These are phyloP conservation scores for Parasteatoda tepidariorum DNA, from an alignment of 1,140 invertebrate genomes.

Conservation along the genomic window DNA sequence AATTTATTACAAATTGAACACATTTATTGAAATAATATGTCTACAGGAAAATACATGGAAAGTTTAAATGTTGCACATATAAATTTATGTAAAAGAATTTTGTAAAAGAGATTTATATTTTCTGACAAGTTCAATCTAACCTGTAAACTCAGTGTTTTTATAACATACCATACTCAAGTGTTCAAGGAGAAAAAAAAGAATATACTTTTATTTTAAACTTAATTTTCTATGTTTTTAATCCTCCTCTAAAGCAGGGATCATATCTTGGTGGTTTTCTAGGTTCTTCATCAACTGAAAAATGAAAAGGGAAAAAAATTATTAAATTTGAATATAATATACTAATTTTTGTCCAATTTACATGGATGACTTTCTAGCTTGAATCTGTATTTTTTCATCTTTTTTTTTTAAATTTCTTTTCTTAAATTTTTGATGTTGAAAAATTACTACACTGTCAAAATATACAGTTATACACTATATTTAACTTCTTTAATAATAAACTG, in stretches of 20 bases:
- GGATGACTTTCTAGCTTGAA: too few relatives aligned
- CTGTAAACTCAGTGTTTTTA: background rate
- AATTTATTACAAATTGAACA: too few relatives aligned
- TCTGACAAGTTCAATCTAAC: background rate
- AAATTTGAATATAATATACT: too few relatives aligned
- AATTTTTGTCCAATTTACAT: too few relatives aligned
- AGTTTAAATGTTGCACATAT: background rate
- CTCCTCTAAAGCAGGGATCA: conserved; percentile 49
- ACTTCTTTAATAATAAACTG: too few relatives aligned
- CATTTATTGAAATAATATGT: too few relatives aligned
- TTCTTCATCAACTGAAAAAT: conserved; percentile 9
- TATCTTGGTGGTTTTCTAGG: conserved; percentile 15
- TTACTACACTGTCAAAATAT: too few relatives aligned
- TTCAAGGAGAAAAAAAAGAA: background rate
- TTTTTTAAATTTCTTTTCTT: too few relatives aligned
- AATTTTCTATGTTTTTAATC: conserved; percentile 21
- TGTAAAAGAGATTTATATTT: background rate
- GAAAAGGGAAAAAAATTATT: background rate
- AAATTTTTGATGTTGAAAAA: too few relatives aligned
- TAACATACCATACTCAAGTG: background rate
- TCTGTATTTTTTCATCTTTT: too few relatives aligned
- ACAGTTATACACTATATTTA: too few relatives aligned
- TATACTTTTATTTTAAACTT: background rate
- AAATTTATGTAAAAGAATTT: background rate
- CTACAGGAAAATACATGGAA: background rate